Evolutionary conservation across 1,140 invertebrate genomes (phyloP).

Genomic region (Zophobas morio): DNA sequence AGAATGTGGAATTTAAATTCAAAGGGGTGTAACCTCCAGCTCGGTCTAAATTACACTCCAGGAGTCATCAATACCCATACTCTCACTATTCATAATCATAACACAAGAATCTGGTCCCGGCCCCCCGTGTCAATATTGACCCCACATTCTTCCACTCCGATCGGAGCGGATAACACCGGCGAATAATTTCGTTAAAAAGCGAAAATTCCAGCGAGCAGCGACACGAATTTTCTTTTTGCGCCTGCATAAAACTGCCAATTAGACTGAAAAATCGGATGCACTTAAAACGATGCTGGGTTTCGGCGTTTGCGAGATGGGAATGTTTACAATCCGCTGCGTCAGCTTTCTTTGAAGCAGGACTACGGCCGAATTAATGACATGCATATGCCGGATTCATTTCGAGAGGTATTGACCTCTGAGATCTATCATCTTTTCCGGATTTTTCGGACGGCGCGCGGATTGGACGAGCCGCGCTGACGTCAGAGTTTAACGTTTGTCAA

Average conservation of each 20-base stretch:
- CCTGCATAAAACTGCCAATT: not conserved
- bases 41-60: not conserved
- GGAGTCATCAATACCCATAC: not conserved
- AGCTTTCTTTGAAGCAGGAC: not conserved
- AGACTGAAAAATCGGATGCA: not conserved
- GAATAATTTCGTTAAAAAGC: not conserved
- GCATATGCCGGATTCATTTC: constrained; percentile 2
- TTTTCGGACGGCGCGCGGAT: not conserved
- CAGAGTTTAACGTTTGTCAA: too few species aligned
- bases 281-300: not conserved
- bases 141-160: not conserved
- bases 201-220: not conserved
- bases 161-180: not conserved
- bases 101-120: not conserved
- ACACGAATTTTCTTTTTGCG: not conserved
- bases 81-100: too few species aligned
- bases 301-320: not conserved
- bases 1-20: not conserved
- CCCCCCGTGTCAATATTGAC: not conserved
- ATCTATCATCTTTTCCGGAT: not conserved
- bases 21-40: not conserved
- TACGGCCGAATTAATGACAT: not conserved
- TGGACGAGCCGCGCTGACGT: too few species aligned
- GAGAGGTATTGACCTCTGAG: not conserved
- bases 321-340: constrained; percentile 1